Evolutionary conservation across 2,113 vertebrate species (phyloP), one percentile per base, ranked within the genome.

Genomic region (Enhydra lutris): DNA sequence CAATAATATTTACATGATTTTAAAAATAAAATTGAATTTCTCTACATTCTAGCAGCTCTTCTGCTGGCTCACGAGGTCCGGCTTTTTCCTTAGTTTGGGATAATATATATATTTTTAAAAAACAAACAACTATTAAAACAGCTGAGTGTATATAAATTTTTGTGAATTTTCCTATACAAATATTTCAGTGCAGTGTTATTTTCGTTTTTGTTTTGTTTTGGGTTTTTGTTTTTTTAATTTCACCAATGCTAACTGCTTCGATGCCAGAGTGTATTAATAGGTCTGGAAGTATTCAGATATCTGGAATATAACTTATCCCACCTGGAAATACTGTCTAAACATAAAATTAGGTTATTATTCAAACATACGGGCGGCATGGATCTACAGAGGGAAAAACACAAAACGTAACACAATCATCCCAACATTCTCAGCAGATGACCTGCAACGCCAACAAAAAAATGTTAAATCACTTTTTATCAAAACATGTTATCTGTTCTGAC

Each of bases 271-370:
- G 39, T 18, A n/a, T 17, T 95, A 82, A 36, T 17, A 85, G 14
- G 67, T 15, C 61, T 90, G 42, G 76, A 76, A 92, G 34, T 59
- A 89, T n/a, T 96, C 84, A 65, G 71, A 78, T 81, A 50, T 50
- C 79, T 81, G 61, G 26, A 80, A n/a, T 89, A 39, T 45, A 83
- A 74, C 74, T 89, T 82, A 52, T n/a, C 79, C 67, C 67, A 81
- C 26, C 24, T 71, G 29, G 39, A 95, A 92, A 92, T 42, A 42
- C 2, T 87, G 42, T 45, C 74, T 93, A 36, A 95, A 95, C 97
- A 71, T n/a, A 6, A 82, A 96, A 96, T 78, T 42, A 93, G 29
- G n/a, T 59, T 59, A 83, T 50, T 84, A 69, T 31, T 89, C n/a
- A 96, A 87, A 89, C 67, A 94, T 12, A 61, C 7, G 8, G 69